These are phyloP conservation scores for Acanthoscelides obtectus DNA, from an alignment of 2,888 invertebrate genomes.

Conservation along the genomic window DNA sequence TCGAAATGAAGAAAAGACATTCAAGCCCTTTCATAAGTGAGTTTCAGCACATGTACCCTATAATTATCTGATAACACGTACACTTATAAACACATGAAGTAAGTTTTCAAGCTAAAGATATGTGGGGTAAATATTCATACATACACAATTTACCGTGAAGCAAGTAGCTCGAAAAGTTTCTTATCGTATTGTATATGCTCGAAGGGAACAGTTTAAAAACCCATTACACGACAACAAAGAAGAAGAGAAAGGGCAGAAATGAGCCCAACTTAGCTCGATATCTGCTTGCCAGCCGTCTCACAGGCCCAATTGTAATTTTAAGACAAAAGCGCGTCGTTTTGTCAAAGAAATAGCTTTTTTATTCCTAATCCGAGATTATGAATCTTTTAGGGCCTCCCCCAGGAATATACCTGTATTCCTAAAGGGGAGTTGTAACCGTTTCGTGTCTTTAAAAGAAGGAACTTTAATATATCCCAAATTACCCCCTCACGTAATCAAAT, in stretches of 20 bases:
- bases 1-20: too few species aligned
- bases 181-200: background rate
- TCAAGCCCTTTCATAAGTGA: too few species aligned
- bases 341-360: slow-evolving; percentile 45
- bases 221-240: background rate
- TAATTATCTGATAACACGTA: too few species aligned
- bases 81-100: too few species aligned
- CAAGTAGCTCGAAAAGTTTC: background rate
- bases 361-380: slow-evolving; percentile 46
- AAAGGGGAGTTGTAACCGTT: slow-evolving; percentile 16
- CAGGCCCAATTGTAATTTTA: slow-evolving; percentile 44
- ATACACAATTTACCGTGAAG: background rate
- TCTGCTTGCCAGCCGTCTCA: slow-evolving; percentile 31
- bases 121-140: background rate
- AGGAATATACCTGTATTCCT: slow-evolving; percentile 31
- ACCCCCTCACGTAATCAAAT: slow-evolving; percentile 27
- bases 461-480: slow-evolving; percentile 29
- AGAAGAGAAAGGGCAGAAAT: background rate
- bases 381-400: slow-evolving; percentile 43
- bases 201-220: background rate
- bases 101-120: background rate
- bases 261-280: background rate
- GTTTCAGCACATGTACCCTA: too few species aligned
- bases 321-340: slow-evolving; percentile 44
- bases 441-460: slow-evolving; percentile 25